Evolutionary conservation across 2,888 invertebrate species (phyloP), one percentile per base, ranked within the genome.

Genomic region (Macaria notata): DNA sequence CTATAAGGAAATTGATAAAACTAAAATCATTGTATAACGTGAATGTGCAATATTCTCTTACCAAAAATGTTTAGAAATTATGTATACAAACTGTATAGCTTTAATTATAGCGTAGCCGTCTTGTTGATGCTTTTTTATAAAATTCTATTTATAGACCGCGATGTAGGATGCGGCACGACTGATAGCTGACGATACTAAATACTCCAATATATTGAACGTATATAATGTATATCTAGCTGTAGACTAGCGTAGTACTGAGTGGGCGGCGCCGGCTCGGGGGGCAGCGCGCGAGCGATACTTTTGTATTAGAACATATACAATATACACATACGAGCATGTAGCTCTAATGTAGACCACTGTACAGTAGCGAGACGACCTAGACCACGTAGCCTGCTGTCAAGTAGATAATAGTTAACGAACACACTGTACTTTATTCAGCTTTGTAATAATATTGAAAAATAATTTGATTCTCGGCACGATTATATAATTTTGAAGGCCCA

Each of bases 61-160:
- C 83, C 81, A 83, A 88, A 64, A 79, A 76, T 82, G 71, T 88
- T 88, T 88, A 88, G 88, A 87, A 81, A 81, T 83, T 88, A 88
- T 86, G 84, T 90, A 90, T 89, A 90, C 90, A 90, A 88, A 88
- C 66, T 85, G 81, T 89, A 84, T 89, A 90, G 88, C 87, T 88
- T 87, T 89, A 89, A 90, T 78, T 72, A 82, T 88, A 88, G 88
- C 70, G 84, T 89, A 89, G 90, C 81, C 84, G 88, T 89, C 88
- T 88, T 88, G 90, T 90, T 90, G 82, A 88, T 80, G 90, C 88
- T 90, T 90, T 88, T 89, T 88, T 88, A 87, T 86, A 86, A 88
- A 87, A 89, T 79, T 88, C 84, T 89, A 89, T 88, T 88, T 88
- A 88, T 83, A 86, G 75, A 78, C 87, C 88, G 89, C 88, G 72